Percentiles rank a stretch among this genome's conserved stretches.
Evolutionary conservation across 2,797 vertebrate genomes (phyloP).

Genomic region (Octomys mimax): DNA sequence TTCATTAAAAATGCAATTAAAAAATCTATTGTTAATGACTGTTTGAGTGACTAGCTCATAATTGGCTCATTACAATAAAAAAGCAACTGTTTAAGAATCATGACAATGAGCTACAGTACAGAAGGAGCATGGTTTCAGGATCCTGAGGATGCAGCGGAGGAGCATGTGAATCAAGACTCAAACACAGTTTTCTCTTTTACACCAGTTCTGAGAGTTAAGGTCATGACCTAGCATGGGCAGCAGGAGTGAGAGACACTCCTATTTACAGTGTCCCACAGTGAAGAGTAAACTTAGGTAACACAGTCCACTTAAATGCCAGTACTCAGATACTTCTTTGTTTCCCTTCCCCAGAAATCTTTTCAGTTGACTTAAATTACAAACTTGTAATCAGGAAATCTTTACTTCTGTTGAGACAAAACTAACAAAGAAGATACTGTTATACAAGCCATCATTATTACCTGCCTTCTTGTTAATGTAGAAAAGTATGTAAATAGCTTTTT

Average conservation of each 20-base stretch:
- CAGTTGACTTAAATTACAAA: slow-evolving; percentile 82
- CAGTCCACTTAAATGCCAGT: slow-evolving; percentile 72
- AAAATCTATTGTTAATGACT: slow-evolving; percentile 87
- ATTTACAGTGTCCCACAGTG: slow-evolving; percentile 56
- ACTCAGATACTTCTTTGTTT: slow-evolving; percentile 81
- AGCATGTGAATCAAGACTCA: slow-evolving; percentile 43
- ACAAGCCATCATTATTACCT: slow-evolving; percentile 75
- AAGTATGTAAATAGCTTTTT: slow-evolving; percentile 67
- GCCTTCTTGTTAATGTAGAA: slow-evolving; percentile 68
- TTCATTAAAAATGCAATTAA: slow-evolving; percentile 87
- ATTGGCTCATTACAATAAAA: slow-evolving; percentile 85
- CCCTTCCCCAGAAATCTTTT: slow-evolving; percentile 79
- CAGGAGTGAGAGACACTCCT: slow-evolving; percentile 54
- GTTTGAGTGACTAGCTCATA: slow-evolving; percentile 85
- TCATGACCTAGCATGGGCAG: slow-evolving; percentile 65
- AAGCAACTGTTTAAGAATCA: slow-evolving; percentile 85
- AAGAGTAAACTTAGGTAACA: slow-evolving; percentile 77
- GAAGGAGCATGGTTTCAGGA: slow-evolving; percentile 71
- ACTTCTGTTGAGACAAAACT: slow-evolving; percentile 77
- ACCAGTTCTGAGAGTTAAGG: slow-evolving; percentile 54
- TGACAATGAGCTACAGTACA: slow-evolving; percentile 82
- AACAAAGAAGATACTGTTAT: slow-evolving; percentile 81
- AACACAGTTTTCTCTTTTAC: slow-evolving; percentile 72
- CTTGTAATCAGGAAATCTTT: slow-evolving; percentile 81
- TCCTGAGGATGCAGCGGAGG: slow-evolving; percentile 75